Evolutionary conservation across 2,797 vertebrate genomes (phyloP).

Genomic region (Mormyrus proboscirostris): DNA sequence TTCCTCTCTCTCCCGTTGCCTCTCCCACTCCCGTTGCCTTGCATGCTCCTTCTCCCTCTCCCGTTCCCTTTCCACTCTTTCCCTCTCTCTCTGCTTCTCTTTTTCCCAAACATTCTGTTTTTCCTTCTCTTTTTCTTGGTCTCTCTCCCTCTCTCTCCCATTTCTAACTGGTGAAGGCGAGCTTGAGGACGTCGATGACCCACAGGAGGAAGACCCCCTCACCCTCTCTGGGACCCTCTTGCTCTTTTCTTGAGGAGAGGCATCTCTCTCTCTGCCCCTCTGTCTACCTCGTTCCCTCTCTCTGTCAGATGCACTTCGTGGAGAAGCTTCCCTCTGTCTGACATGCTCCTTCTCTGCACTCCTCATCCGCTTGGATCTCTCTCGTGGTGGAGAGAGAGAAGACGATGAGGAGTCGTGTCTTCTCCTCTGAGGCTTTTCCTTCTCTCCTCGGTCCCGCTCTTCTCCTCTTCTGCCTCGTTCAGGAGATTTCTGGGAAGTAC

Average conservation of each 20-base stretch:
- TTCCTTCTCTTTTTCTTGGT: not conserved
- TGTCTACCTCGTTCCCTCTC: conserved; percentile 33
- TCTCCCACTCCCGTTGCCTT: not conserved
- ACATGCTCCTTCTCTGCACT: conserved; percentile 30
- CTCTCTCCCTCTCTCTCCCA: conserved; percentile 28
- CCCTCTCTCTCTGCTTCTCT: conserved; percentile 23
- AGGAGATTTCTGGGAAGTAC: conserved; percentile 43
- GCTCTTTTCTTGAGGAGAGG: conserved; percentile 27
- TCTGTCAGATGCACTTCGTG: conserved; percentile 19
- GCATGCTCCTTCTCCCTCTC: conserved; percentile 22
- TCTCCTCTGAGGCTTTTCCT: conserved; percentile 37
- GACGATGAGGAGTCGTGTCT: conserved; percentile 52
- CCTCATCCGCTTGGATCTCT: conserved; percentile 33
- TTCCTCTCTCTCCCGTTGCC: not conserved
- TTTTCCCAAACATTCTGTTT: not conserved
- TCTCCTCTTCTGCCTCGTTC: conserved; percentile 33
- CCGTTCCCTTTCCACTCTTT: conserved; percentile 35
- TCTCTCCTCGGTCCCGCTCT: conserved; percentile 28
- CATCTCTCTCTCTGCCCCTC: conserved; percentile 33
- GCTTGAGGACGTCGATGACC: not conserved
- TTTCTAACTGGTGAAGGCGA: conserved; percentile 21
- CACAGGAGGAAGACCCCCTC: not conserved
- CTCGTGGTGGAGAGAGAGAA: conserved; percentile 45
- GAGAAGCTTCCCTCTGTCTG: conserved; percentile 1
- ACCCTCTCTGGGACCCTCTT: conserved; percentile 23